Percentiles rank a stretch among this genome's conserved stretches.
These are phyloP conservation scores for Luffia ferchaultella DNA, from an alignment of 2,888 invertebrate species.

Conservation along the genomic window DNA sequence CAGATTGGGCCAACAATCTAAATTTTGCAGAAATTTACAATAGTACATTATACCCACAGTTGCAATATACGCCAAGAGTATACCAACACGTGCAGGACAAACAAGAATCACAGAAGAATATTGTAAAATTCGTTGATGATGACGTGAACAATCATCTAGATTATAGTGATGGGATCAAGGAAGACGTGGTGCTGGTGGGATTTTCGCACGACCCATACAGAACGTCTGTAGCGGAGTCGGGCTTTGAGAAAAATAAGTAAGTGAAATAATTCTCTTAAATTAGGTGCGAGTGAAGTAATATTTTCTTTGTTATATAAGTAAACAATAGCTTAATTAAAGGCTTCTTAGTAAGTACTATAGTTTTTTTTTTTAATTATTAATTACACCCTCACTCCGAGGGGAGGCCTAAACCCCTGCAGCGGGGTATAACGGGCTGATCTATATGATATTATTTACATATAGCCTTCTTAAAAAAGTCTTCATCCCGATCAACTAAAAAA, in stretches of 20 bases:
- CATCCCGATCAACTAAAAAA: too few species aligned
- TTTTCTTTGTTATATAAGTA: neutral
- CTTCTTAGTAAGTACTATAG: too few species aligned
- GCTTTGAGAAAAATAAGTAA: slow-evolving; percentile 29
- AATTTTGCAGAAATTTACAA: slow-evolving; percentile 47
- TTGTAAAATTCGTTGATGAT: too few species aligned
- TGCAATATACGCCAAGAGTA: slow-evolving; percentile 24
- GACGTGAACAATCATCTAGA: slow-evolving; percentile 24
- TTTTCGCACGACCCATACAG: slow-evolving; percentile 49
- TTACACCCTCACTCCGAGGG: too few species aligned
- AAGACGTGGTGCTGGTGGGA: slow-evolving; percentile 33
- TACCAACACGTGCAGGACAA: neutral
- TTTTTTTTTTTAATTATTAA: too few species aligned
- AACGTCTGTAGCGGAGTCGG: slow-evolving; percentile 42
- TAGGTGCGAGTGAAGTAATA: slow-evolving; percentile 39
- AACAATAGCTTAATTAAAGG: neutral
- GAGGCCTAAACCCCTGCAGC: too few species aligned
- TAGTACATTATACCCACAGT: slow-evolving; percentile 40
- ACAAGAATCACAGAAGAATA: slow-evolving; percentile 22
- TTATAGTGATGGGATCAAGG: slow-evolving; percentile 16
- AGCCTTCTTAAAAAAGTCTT: too few species aligned
- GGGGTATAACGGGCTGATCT: too few species aligned
- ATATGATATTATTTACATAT: too few species aligned
- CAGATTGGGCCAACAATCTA: slow-evolving; percentile 35
- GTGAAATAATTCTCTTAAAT: neutral